Evolutionary conservation across 1,140 invertebrate species (phyloP).

Genomic region (Pachyrhynchus sulphureomaculatus): DNA sequence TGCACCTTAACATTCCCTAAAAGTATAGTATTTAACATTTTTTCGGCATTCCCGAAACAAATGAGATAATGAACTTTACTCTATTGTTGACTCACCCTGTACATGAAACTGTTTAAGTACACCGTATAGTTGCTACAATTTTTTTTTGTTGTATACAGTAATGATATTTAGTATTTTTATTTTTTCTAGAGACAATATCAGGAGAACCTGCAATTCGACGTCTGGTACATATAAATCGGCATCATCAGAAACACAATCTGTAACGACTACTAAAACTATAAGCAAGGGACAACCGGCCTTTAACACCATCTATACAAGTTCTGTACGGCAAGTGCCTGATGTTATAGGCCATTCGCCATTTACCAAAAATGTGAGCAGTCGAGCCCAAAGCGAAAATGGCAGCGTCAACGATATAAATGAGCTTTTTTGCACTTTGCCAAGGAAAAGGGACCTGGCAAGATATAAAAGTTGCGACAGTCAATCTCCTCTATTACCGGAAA

Average conservation of each 20-base stretch:
- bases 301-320: slow-evolving; percentile 8
- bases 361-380: slow-evolving; percentile 36
- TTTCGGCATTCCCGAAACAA: no score
- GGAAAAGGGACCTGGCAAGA: slow-evolving; percentile 52
- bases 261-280: slow-evolving; percentile 14
- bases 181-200: slow-evolving; percentile 52
- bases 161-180: slow-evolving; percentile 29
- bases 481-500: slow-evolving; percentile 62
- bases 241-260: background rate
- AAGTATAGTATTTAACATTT: no score
- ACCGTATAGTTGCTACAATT: no score
- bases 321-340: slow-evolving; percentile 63
- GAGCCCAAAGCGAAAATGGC: slow-evolving; percentile 44
- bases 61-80: no score
- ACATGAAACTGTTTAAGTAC: no score
- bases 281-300: slow-evolving; percentile 37
- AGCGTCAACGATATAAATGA: slow-evolving; percentile 49
- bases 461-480: slow-evolving; percentile 66
- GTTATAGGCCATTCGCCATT: slow-evolving; percentile 63
- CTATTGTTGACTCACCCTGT: no score
- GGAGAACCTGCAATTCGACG: slow-evolving; percentile 46
- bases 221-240: slow-evolving; percentile 49
- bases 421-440: slow-evolving; percentile 64
- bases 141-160: no score
- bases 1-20: no score